Base-by-base conservation (phyloP, 2,888 invertebrate species). In the Panorpa germanica region DNA sequence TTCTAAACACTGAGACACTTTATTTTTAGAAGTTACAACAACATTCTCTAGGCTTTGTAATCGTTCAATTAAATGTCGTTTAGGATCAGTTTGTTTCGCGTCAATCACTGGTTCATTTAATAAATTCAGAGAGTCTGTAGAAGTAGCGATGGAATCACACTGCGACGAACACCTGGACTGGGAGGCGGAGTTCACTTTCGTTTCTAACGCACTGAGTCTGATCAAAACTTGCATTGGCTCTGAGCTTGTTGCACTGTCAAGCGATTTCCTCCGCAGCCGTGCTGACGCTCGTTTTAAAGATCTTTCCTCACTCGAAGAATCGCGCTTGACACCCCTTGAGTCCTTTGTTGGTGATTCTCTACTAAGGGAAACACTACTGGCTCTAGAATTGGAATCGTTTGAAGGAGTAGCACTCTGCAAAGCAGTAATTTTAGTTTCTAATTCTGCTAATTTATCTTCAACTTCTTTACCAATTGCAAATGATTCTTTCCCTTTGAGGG, bases 211-310 rank as follows among this genome's bases (percentile, higher is more conserved):
- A 46, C 71, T 76, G 28, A 82, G 53, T 36, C 80, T 64, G 44
- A 80, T 72, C 41, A 80, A 54, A 45, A 81, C 67, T 52, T 80
- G 80, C 67, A 82, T 70, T 1, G 82, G 75, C 47, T 81, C 80
- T 0, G 74, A 71, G 38, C 72, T 69, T 5, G 74, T 74, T 9
- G 73, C 73, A 44, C 80, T 77, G 43, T 82, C 82, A 28, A 82
- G 54, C 5, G 78, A 80, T 45, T 78, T 78, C 34, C 78, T 60
- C 29, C 82, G 59, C 23, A 76, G 50, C 34, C 69, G 53, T 15
- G 65, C 59, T 8, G 65, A 59, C 28, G 61, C 46, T 38, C 68
- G 48, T 40, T 60, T 61, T 50, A 60, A 50, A 38, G 59, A 52
- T 42, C 60, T 59, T 36, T 61, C 60, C 14, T 63, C 61, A 15